phyloP scores from a whole-genome alignment of 2,113 vertebrate genomes.

The human region GRCh38 chr3:125098501-125099000 shows the following conservation, averaged over 20 bases:
- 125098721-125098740: background rate
- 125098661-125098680: background rate
- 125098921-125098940: background rate
- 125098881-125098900: background rate
- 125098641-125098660: conserved; percentile 30
- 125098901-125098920: background rate
- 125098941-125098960: background rate
- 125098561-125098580: background rate
- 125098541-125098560: background rate
- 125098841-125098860: background rate
- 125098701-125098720: background rate
- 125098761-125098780: background rate
- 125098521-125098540: background rate
- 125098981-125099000: background rate
- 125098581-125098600: background rate
- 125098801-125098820: background rate
- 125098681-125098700: conserved; percentile 3
- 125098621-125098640: background rate
- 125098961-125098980: background rate
- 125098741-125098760: background rate
- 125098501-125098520: background rate
- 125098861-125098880: background rate
- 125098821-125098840: background rate
- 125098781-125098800: background rate
- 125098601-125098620: background rate